Conservation (phyloP, 2,113 vertebrate genomes). For the Sapajus apella region DNA sequence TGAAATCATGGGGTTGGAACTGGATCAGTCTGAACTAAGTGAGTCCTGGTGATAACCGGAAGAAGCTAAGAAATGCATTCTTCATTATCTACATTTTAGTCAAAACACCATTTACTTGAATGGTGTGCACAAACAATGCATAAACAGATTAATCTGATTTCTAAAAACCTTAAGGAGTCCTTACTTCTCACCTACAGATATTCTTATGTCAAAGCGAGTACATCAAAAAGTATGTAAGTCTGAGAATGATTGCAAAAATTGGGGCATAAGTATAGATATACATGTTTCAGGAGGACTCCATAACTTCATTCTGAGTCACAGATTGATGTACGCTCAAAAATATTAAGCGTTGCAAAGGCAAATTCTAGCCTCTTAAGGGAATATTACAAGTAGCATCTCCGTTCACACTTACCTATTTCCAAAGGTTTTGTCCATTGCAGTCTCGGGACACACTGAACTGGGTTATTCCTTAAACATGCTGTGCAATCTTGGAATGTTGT, state of each 20-base stretch:
- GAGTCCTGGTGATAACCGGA: neutral
- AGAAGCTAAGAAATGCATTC: neutral
- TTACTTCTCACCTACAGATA: neutral
- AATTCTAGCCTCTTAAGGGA: neutral
- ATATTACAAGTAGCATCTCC: neutral
- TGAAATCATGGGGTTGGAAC: neutral
- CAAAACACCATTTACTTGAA: neutral
- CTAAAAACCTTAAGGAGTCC: neutral
- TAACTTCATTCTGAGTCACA: neutral
- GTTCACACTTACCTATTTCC: neutral
- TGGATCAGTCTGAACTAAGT: neutral
- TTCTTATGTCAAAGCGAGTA: neutral
- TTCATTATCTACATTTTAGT: neutral
- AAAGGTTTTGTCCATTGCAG: neutral
- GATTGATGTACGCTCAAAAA: neutral
- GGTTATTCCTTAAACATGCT: neutral
- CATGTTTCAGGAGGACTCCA: neutral
- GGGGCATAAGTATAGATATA: neutral
- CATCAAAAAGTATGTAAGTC: neutral
- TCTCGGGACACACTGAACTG: too few relatives aligned
- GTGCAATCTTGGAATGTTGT: neutral
- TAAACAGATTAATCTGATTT: neutral
- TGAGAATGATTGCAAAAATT: neutral
- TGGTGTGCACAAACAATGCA: neutral
- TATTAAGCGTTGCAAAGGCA: neutral